These are phyloP conservation scores for Istiophorus platypterus DNA, from an alignment of 2,113 vertebrate species.

Conservation along the genomic window DNA sequence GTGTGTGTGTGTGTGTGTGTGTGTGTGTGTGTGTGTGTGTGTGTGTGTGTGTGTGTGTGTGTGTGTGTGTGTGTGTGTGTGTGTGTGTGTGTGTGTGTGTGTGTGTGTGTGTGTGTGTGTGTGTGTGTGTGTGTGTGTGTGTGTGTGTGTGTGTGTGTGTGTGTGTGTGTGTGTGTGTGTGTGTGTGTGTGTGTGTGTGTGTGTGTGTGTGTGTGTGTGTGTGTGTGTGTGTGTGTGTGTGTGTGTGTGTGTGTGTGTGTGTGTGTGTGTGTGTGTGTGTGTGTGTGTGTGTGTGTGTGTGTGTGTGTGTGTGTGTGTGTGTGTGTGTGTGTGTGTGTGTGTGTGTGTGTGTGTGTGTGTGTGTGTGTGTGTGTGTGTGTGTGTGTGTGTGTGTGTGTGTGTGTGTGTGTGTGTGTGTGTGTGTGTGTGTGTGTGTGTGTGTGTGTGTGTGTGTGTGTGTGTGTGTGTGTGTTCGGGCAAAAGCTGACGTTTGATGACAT, in stretches of 20 bases:
- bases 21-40: too few relatives aligned
- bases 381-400: not conserved
- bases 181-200: too few relatives aligned
- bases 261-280: conserved; percentile 3
- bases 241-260: not conserved
- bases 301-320: not conserved
- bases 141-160: not conserved
- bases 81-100: not conserved
- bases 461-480: too few relatives aligned
- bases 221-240: conserved; percentile 1
- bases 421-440: conserved; percentile 7
- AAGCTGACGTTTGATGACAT: not conserved
- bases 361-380: conserved; percentile 11
- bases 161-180: conserved; percentile 1
- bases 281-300: not conserved
- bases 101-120: not conserved
- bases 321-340: conserved; percentile 6
- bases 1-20: not conserved
- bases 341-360: too few relatives aligned
- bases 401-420: not conserved
- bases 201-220: conserved; percentile 6
- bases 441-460: not conserved
- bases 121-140: not conserved
- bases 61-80: not conserved
- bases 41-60: conserved; percentile 9